Evolutionary conservation across 2,797 vertebrate species (phyloP), one percentile per base, ranked within the genome.

Genomic region (Chelidonichthys spinosus): DNA sequence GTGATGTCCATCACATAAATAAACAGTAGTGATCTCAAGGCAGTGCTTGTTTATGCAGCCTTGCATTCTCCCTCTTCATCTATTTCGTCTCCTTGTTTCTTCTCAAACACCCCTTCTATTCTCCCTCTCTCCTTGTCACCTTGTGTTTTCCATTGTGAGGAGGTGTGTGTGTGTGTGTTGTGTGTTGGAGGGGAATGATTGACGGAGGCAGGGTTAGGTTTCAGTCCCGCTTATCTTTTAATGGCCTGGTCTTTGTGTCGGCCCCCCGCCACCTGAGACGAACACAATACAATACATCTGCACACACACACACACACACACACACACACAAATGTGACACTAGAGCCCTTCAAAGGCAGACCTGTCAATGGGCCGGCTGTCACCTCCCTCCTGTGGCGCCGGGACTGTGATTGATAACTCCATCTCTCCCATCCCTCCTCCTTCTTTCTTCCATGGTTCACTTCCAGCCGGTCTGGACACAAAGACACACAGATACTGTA

Each of bases 141-240:
- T 32, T 68, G 69, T 80, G 69, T 86, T 81, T 76, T 81, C 78
- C 67, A 67, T 69, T 85, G 80, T 79, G 59, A 50, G 52, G 17
- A 50, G 56, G 72, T 43, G 74, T 35, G 42, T 62, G 62, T 40
- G 47, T 67, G 70, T 71, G 42, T 72, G 62, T 78, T 69, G 49
- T 18, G 60, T 11, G 32, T 59, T 43, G 43, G 18, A 58, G 61
- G 74, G 62, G 63, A 65, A 85, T 89, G 90, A 93, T 92, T 92
- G 89, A 94, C 91, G 78, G 83, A 89, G 87, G 80, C 61, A 76
- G 89, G 87, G 89, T 92, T 77, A 87, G 84, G 78, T 95, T 94
- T 93, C 93, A 87, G 87, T 87, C 82, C 85, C 86, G 87, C 91
- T 94, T 94, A 93, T 95, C 93, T 94, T 94, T 94, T 94, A 94